Conservation (phyloP, 2,797 vertebrate species). For the Hemitrygon akajei region DNA sequence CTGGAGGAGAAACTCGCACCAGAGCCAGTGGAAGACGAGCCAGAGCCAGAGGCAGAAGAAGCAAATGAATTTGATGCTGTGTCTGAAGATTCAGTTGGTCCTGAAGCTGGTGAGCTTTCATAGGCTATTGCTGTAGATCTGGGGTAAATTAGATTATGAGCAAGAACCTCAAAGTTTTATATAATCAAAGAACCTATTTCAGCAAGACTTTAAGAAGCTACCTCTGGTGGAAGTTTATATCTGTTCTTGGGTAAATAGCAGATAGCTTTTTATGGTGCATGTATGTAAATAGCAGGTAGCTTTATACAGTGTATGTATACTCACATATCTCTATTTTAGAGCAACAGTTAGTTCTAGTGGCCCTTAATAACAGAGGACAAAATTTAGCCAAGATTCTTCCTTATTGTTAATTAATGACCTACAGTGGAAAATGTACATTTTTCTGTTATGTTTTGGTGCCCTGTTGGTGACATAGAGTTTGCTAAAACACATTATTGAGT, state of each 20-base stretch:
- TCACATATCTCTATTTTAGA: too few species aligned
- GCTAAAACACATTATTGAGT: not conserved
- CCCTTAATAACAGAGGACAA: too few species aligned
- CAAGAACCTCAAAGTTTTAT: not conserved
- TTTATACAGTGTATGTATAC: too few species aligned
- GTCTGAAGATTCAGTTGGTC: not conserved
- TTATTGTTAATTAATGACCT: too few species aligned
- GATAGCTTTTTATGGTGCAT: too few species aligned
- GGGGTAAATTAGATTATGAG: not conserved
- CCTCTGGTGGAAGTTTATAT: too few species aligned
- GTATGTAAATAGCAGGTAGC: too few species aligned
- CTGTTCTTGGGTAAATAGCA: too few species aligned
- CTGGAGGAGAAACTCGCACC: slow-evolving; percentile 55
- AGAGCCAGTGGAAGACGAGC: not conserved
- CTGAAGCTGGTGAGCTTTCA: slow-evolving; percentile 15
- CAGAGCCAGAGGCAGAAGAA: not conserved
- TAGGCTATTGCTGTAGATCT: not conserved
- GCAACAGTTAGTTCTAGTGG: not conserved
- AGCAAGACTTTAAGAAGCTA: not conserved
- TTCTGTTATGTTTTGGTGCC: not conserved
- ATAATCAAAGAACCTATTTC: not conserved
- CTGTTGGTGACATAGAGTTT: not conserved
- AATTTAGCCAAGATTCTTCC: not conserved
- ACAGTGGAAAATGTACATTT: not conserved
- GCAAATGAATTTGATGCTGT: not conserved